Conservation (phyloP, 1,140 invertebrate genomes). For the Drosophila nannoptera region DNA sequence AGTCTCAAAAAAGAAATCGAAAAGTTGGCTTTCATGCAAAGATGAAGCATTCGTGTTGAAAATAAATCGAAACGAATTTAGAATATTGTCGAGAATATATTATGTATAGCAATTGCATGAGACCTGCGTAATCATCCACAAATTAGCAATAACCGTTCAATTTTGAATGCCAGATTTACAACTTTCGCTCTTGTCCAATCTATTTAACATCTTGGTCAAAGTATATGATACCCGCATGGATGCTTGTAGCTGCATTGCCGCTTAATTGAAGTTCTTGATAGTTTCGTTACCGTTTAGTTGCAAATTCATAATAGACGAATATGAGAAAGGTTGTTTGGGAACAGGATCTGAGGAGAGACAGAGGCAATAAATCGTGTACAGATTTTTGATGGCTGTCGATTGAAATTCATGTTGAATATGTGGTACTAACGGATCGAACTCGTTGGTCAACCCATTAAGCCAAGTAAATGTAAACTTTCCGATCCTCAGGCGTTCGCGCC, state of each 20-base stretch:
- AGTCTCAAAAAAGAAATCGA: constrained; percentile 33
- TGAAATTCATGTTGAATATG: constrained; percentile 25
- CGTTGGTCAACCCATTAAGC: constrained; percentile 82
- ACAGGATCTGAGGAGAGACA: not conserved
- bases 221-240: constrained; percentile 42
- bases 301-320: constrained; percentile 16
- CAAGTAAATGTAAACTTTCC: constrained; percentile 95
- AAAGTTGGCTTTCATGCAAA: constrained; percentile 10
- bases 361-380: not conserved
- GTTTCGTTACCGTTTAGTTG: constrained; percentile 23
- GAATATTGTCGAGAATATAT: constrained; percentile 40
- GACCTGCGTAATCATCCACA: constrained; percentile 24
- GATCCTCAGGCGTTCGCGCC: constrained; percentile 96
- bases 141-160: constrained; percentile 54
- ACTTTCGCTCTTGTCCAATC: constrained; percentile 46
- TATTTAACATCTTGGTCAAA: constrained; percentile 59
- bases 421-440: constrained; percentile 11
- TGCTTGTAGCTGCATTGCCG: constrained; percentile 21
- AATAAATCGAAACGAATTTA: constrained; percentile 38
- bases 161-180: constrained; percentile 65
- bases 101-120: constrained; percentile 38
- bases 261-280: constrained; percentile 16
- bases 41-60: constrained; percentile 27
- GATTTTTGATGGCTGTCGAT: constrained; percentile 2
- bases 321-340: not conserved